Percentiles rank a stretch among this genome's conserved stretches.
Evolutionary conservation across 2,888 invertebrate genomes (phyloP).

Genomic region (Aleiodes leptofemur): DNA sequence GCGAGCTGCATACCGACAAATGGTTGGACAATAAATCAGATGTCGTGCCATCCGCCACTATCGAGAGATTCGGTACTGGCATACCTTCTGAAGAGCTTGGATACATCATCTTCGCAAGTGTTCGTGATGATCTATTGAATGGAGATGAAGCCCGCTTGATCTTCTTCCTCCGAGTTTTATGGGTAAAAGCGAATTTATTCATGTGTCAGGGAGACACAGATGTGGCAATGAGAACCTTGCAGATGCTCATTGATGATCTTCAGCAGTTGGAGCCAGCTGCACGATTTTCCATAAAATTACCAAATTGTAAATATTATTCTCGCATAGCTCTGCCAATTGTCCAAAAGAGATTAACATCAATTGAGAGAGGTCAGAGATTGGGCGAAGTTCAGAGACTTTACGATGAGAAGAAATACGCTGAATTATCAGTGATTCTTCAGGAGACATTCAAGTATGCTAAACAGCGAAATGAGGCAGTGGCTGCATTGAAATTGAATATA

Average conservation of each 20-base stretch:
- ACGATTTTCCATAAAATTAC: conserved; percentile 73
- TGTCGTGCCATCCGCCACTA: conserved; percentile 61
- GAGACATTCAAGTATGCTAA: conserved; percentile 80
- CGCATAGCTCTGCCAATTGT: conserved; percentile 75
- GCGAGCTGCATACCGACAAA: conserved; percentile 76
- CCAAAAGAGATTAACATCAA: conserved; percentile 76
- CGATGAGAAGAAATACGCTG: conserved; percentile 80
- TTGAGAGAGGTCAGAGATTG: conserved; percentile 77
- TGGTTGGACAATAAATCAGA: conserved; percentile 69
- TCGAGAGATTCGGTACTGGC: conserved; percentile 68
- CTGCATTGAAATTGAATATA: conserved; percentile 62
- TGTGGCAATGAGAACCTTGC: conserved; percentile 76
- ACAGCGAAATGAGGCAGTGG: conserved; percentile 66
- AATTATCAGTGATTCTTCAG: conserved; percentile 82
- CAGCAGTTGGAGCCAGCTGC: conserved; percentile 63
- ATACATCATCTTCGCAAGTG: conserved; percentile 75
- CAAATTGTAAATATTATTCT: conserved; percentile 78
- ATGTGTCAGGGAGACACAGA: conserved; percentile 77
- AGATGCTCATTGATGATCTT: conserved; percentile 69
- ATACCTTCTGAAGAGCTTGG: conserved; percentile 76
- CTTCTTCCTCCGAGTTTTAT: conserved; percentile 77
- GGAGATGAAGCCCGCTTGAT: conserved; percentile 71
- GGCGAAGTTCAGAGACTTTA: conserved; percentile 83
- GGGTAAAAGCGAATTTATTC: conserved; percentile 78
- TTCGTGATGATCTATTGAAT: conserved; percentile 74